Percentiles rank a stretch among this genome's conserved stretches.
Evolutionary conservation across 1,140 invertebrate genomes (phyloP).

Genomic region (Subanguina moxae): DNA sequence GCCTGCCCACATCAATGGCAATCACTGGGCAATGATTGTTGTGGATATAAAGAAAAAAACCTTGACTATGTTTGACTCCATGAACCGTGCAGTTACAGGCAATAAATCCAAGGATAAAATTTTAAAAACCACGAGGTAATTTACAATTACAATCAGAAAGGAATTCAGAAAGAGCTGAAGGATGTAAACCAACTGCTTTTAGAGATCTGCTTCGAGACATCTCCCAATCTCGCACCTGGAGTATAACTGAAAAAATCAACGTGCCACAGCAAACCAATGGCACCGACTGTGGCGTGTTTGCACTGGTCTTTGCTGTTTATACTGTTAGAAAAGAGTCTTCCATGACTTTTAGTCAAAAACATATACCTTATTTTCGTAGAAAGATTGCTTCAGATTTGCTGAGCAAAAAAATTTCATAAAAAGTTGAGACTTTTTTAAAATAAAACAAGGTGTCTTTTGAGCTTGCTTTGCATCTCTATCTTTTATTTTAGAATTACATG

Average conservation of each 20-base stretch:
- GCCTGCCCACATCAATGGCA: constrained; percentile 15
- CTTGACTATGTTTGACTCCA: constrained; percentile 15
- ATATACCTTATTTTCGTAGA: constrained; percentile 16
- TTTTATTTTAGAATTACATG: no score
- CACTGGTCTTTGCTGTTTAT: constrained; percentile 9
- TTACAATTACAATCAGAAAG: no score
- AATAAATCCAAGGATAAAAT: neutral
- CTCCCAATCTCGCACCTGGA: neutral
- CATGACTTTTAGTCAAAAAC: constrained; percentile 7
- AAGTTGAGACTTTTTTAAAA: no score
- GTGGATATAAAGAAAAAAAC: neutral
- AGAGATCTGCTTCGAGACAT: constrained; percentile 5
- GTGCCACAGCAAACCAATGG: constrained; percentile 20
- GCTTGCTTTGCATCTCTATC: no score
- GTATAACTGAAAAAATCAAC: neutral
- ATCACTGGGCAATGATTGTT: constrained; percentile 19
- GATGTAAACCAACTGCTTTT: no score
- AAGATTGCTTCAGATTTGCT: constrained; percentile 4
- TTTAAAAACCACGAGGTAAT: constrained; percentile 2
- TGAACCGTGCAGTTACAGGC: constrained; percentile 9
- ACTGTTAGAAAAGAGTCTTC: neutral
- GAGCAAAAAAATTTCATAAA: neutral
- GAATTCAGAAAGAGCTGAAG: no score
- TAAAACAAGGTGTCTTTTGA: no score
- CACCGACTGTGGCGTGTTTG: constrained; percentile 9